phyloP scores from a whole-genome alignment of 2,797 vertebrate species.

The Harpagifer antarcticus region DNA sequence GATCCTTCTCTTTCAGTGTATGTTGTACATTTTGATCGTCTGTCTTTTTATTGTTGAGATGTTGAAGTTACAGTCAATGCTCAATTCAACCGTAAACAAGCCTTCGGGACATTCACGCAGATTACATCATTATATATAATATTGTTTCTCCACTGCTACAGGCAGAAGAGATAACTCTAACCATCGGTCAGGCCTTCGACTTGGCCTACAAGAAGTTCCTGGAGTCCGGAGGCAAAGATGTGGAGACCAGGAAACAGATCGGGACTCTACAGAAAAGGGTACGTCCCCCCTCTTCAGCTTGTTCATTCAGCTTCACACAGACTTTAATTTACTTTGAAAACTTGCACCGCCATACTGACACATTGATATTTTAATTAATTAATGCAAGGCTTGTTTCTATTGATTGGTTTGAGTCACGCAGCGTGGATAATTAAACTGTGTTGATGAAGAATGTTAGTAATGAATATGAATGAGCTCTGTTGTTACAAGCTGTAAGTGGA shows the following conservation, averaged over 20 bases:
- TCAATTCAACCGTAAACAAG: background rate
- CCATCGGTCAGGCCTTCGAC: conserved; percentile 98
- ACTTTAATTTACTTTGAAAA: conserved; percentile 17
- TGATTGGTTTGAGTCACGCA: conserved; percentile 38
- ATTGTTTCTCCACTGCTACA: conserved; percentile 62
- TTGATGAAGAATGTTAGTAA: conserved; percentile 32
- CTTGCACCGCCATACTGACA: conserved; percentile 6
- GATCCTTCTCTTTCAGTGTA: background rate
- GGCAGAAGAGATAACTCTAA: conserved; percentile 98
- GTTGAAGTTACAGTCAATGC: background rate
- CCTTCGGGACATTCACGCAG: background rate
- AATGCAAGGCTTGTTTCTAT: conserved; percentile 37
- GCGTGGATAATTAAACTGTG: conserved; percentile 29
- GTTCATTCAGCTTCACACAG: background rate
- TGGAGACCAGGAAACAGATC: conserved; percentile 98
- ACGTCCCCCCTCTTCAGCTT: conserved; percentile 48
- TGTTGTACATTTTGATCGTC: background rate
- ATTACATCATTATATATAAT: background rate
- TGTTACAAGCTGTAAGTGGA: conserved; percentile 18
- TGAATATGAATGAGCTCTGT: conserved; percentile 55
- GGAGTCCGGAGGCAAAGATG: conserved; percentile 98
- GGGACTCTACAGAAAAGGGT: conserved; percentile 96
- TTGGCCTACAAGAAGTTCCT: conserved; percentile 99
- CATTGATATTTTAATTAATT: conserved; percentile 37
- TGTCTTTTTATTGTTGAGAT: background rate